Conservation (phyloP, 2,113 vertebrate genomes). For the Hemibates koningsi region DNA sequence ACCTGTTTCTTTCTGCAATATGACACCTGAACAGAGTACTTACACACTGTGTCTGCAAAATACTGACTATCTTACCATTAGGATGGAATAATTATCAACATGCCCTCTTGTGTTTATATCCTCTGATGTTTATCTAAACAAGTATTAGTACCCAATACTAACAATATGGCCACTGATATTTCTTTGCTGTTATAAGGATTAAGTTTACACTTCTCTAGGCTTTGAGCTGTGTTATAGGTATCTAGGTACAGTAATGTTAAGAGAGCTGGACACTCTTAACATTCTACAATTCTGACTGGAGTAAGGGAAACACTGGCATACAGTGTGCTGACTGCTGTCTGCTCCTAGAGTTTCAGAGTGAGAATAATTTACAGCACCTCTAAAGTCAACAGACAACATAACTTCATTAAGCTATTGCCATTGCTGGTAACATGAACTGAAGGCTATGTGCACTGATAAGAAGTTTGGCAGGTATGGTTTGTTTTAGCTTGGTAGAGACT, state of each 20-base stretch:
- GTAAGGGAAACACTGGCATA: background rate
- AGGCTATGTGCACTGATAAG: background rate
- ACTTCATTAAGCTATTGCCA: background rate
- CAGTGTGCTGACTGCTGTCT: background rate
- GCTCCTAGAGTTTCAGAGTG: background rate
- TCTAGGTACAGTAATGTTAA: background rate
- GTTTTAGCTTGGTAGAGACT: background rate
- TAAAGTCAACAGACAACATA: background rate
- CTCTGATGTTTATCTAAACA: background rate
- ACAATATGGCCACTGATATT: background rate
- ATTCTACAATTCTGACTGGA: background rate
- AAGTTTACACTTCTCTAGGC: background rate
- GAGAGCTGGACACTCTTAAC: background rate
- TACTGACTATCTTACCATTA: background rate
- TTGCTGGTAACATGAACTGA: background rate
- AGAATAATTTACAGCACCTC: background rate
- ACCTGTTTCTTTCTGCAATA: background rate
- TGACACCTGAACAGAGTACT: background rate
- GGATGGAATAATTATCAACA: background rate
- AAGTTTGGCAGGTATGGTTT: background rate
- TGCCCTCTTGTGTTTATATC: background rate
- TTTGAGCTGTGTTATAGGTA: background rate
- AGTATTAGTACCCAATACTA: background rate
- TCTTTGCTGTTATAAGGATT: background rate
- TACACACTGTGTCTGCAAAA: background rate